Conservation (phyloP, 2,113 vertebrate genomes). For the Martes martes region DNA sequence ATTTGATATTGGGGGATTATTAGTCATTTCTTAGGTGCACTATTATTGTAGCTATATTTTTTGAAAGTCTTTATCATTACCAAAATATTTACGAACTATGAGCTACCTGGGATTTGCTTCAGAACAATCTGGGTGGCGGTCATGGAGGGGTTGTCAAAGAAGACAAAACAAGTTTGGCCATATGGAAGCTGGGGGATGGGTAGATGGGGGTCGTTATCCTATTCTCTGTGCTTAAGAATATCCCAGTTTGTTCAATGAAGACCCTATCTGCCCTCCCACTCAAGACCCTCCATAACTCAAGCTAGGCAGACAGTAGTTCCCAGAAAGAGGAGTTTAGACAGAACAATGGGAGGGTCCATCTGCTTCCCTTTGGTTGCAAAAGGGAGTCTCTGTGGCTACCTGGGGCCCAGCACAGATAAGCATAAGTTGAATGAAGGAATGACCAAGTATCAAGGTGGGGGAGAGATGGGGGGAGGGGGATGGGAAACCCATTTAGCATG, state of each 20-base stretch:
- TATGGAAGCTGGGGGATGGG: neutral
- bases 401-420: neutral
- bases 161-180: neutral
- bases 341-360: fast-evolving
- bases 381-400: neutral
- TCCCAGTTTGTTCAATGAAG: neutral
- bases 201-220: fast-evolving
- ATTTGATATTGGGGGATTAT: neutral
- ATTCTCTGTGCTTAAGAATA: neutral
- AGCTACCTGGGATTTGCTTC: neutral
- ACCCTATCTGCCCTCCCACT: neutral
- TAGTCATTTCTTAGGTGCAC: neutral
- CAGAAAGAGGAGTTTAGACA: neutral
- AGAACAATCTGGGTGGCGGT: neutral
- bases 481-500: neutral
- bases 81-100: neutral
- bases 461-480: neutral
- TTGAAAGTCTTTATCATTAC: neutral
- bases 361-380: neutral
- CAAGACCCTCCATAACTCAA: neutral
- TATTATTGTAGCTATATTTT: neutral
- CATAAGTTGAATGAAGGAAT: too few species aligned
- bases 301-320: neutral
- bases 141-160: neutral
- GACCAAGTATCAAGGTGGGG: neutral